phyloP scores from a whole-genome alignment of 2,113 vertebrate species.

The Marmota monax region DNA sequence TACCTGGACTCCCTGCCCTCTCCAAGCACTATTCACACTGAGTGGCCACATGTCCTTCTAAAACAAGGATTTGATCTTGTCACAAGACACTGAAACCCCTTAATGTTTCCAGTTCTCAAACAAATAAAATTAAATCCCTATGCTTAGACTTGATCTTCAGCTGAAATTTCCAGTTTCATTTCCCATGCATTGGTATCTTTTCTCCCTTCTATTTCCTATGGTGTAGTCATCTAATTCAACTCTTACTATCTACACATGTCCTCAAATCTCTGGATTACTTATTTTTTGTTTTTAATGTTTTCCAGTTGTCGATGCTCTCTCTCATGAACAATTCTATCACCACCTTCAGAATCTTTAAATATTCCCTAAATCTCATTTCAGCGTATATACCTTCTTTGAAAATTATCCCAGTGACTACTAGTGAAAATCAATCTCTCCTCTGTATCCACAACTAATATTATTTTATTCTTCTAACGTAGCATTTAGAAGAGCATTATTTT shows the following conservation, averaged over 20 bases:
- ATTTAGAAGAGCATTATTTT: neutral
- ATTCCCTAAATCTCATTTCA: conserved; percentile 4
- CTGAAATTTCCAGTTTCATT: conserved; percentile 14
- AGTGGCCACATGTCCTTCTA: neutral
- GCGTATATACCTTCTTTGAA: neutral
- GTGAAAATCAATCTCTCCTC: neutral
- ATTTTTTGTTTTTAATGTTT: neutral
- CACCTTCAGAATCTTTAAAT: neutral
- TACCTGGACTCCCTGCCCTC: neutral
- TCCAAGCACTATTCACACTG: neutral
- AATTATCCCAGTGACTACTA: neutral
- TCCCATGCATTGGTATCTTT: neutral
- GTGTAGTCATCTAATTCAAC: neutral
- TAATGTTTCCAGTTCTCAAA: neutral
- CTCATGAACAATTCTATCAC: neutral
- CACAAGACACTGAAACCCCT: neutral
- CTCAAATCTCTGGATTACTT: neutral
- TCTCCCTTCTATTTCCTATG: neutral
- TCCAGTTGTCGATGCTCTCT: neutral
- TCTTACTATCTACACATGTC: neutral
- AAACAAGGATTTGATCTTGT: neutral
- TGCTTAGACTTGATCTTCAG: neutral
- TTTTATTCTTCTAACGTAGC: neutral
- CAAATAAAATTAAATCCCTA: conserved; percentile 1
- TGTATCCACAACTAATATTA: neutral